Percentiles rank a stretch among this genome's conserved stretches.
These are phyloP conservation scores for Aptenodytes forsteri DNA, from an alignment of 2,113 vertebrate species.

Conservation along the genomic window DNA sequence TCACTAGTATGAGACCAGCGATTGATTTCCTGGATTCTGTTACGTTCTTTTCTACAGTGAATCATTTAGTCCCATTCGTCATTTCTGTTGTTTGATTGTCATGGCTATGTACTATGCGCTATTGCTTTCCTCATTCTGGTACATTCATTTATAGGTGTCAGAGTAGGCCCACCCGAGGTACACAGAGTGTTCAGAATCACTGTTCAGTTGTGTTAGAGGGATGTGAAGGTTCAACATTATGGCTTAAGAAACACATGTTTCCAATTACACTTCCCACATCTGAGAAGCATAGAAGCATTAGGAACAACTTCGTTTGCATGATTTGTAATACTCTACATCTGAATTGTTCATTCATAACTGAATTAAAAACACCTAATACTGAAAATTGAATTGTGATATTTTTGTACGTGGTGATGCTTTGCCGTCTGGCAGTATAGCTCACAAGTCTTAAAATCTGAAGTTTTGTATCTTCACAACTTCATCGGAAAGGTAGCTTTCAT, in stretches of 20 bases:
- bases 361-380: neutral
- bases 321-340: neutral
- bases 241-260: neutral
- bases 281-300: neutral
- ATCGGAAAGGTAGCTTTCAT: neutral
- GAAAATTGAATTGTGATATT: neutral
- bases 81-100: neutral
- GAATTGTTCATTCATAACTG: neutral
- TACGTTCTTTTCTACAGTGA: neutral
- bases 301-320: neutral
- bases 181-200: accelerated
- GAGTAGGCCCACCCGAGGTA: neutral
- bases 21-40: neutral
- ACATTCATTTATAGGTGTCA: neutral
- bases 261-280: neutral
- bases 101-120: accelerated
- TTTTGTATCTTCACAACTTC: neutral
- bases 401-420: neutral
- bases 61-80: neutral
- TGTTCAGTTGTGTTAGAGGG: neutral
- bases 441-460: neutral
- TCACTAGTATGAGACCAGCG: neutral
- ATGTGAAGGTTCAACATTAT: neutral
- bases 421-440: neutral
- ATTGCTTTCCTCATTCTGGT: neutral